Evolutionary conservation across 2,113 vertebrate species (phyloP).

Genomic region (Chaetodon trifascialis): DNA sequence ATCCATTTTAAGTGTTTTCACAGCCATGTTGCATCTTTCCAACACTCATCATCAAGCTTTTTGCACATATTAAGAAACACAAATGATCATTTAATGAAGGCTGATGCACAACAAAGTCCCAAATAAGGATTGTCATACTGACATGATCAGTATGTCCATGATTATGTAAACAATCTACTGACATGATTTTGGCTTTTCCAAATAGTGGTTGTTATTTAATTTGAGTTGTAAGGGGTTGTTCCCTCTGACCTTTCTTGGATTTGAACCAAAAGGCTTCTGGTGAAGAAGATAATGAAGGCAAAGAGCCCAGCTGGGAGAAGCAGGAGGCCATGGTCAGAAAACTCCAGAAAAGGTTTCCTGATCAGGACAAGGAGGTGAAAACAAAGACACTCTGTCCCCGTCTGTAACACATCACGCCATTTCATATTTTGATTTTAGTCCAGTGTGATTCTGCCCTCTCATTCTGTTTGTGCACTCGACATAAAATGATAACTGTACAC

Average conservation of each 20-base stretch:
- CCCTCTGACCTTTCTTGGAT: neutral
- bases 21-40: neutral
- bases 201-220: too few species aligned
- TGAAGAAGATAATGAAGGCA: constrained; percentile 46
- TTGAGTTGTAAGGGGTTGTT: neutral
- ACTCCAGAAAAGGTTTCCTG: constrained; percentile 91
- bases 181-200: neutral
- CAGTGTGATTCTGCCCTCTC: neutral
- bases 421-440: neutral
- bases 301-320: constrained; percentile 86
- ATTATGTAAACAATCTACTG: neutral
- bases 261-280: constrained; percentile 43
- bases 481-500: too few species aligned
- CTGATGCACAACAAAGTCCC: neutral
- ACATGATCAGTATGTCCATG: too few species aligned
- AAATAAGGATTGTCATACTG: neutral
- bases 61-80: neutral
- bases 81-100: neutral
- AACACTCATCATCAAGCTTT: neutral
- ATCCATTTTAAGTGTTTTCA: neutral
- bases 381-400: neutral
- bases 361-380: constrained; percentile 90
- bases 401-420: neutral
- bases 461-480: neutral
- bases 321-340: constrained; percentile 89